Percentiles rank a stretch among this genome's conserved stretches.
Conservation (phyloP, 2,797 vertebrate genomes). For the Takifugu rubripes region DNA sequence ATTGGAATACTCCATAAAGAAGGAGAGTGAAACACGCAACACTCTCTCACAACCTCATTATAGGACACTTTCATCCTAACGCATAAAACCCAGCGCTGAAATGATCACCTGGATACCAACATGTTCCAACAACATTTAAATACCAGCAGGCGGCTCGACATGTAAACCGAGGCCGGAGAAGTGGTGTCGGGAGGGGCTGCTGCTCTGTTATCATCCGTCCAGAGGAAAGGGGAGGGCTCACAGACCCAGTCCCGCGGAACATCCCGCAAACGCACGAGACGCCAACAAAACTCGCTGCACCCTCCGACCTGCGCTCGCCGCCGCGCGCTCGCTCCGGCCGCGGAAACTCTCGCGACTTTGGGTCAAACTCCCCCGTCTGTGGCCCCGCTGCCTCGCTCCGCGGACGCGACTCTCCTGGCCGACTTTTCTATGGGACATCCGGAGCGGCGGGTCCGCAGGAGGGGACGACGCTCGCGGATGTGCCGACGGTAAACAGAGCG, state of each 20-base stretch:
- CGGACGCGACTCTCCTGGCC: not conserved
- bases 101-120: no score
- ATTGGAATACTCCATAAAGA: no score
- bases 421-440: conserved; percentile 52
- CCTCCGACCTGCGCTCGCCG: not conserved
- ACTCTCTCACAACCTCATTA: no score
- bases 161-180: no score
- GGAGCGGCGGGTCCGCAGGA: conserved; percentile 56
- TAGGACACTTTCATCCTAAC: no score
- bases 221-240: conserved; percentile 51
- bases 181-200: conserved; percentile 27
- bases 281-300: conserved; percentile 34
- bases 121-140: no score
- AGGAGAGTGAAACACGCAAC: no score
- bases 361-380: conserved; percentile 21
- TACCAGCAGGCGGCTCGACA: no score
- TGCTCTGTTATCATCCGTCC: conserved; percentile 50
- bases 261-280: conserved; percentile 64
- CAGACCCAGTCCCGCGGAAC: conserved; percentile 56
- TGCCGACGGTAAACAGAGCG: conserved; percentile 33
- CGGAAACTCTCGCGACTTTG: conserved; percentile 12
- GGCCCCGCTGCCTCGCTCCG: conserved; percentile 37
- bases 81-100: no score
- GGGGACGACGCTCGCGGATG: conserved; percentile 25
- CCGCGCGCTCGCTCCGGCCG: conserved; percentile 1